Conservation (phyloP, 2,797 vertebrate genomes). For the Chrosomus eos region DNA sequence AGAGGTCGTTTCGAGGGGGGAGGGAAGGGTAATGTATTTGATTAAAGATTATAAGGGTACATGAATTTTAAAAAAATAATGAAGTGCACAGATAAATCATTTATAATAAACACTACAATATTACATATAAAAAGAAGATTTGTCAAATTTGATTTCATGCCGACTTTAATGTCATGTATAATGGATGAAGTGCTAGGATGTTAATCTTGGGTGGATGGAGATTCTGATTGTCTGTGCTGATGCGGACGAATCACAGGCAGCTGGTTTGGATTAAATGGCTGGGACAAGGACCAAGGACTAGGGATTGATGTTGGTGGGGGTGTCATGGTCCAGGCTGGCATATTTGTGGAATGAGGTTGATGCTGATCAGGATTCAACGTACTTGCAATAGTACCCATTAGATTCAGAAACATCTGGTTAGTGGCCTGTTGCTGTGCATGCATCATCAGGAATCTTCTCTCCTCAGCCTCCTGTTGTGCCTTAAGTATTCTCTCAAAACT, state of each 20-base stretch:
- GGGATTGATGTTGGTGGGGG: background rate
- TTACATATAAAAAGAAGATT: too few species aligned
- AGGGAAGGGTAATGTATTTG: too few species aligned
- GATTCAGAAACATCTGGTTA: background rate
- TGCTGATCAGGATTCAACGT: background rate
- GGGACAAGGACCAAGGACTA: background rate
- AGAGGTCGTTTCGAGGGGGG: too few species aligned
- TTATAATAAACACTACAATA: too few species aligned
- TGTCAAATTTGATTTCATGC: too few species aligned
- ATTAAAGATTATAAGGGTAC: too few species aligned
- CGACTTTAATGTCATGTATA: background rate
- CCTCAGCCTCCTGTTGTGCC: background rate
- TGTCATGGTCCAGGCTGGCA: background rate
- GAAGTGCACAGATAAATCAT: too few species aligned
- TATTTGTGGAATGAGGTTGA: background rate
- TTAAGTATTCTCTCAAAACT: background rate
- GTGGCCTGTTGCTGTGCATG: background rate
- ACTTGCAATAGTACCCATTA: background rate
- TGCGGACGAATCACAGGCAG: background rate
- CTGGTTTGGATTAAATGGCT: background rate
- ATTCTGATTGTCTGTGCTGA: too few species aligned
- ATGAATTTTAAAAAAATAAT: too few species aligned
- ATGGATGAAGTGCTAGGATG: background rate
- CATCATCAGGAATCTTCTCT: background rate
- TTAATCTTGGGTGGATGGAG: background rate